A percentile compares a stretch with the other conserved stretches of the same genome.
These are phyloP conservation scores for Valencia hispanica DNA, from an alignment of 2,797 vertebrate species.

Conservation along the genomic window DNA sequence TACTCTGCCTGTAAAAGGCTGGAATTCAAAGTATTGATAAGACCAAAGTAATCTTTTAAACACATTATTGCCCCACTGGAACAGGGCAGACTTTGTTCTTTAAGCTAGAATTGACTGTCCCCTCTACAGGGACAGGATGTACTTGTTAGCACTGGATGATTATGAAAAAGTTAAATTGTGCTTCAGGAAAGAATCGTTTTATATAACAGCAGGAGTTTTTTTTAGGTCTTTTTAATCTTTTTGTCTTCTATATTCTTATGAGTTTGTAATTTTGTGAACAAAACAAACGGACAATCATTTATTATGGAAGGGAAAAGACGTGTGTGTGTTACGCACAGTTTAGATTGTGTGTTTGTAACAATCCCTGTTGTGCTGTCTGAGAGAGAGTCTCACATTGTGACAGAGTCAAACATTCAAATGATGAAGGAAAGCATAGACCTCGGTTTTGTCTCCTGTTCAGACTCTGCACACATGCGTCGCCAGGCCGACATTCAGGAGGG, in stretches of 20 bases:
- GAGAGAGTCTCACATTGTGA: background rate
- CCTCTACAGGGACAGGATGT: background rate
- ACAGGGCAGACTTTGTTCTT: background rate
- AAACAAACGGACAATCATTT: background rate
- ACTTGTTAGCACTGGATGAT: background rate
- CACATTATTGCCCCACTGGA: background rate
- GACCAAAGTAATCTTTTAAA: background rate
- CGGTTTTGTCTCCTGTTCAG: background rate
- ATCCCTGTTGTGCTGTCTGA: background rate
- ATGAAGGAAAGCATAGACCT: background rate
- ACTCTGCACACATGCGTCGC: constrained; percentile 15
- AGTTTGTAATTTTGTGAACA: background rate
- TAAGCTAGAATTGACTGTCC: background rate
- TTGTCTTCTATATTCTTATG: background rate
- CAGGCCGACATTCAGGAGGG: constrained; percentile 22
- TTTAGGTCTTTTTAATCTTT: background rate
- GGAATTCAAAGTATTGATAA: background rate
- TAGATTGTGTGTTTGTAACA: constrained; percentile 6
- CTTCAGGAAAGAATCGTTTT: background rate
- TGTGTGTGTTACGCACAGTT: constrained; percentile 11
- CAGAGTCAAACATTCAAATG: background rate
- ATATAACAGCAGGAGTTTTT: background rate
- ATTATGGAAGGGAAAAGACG: background rate
- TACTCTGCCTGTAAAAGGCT: background rate
- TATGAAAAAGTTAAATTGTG: background rate